Conservation (phyloP, 2,888 invertebrate genomes). For the Petrolisthes manimaculis region DNA sequence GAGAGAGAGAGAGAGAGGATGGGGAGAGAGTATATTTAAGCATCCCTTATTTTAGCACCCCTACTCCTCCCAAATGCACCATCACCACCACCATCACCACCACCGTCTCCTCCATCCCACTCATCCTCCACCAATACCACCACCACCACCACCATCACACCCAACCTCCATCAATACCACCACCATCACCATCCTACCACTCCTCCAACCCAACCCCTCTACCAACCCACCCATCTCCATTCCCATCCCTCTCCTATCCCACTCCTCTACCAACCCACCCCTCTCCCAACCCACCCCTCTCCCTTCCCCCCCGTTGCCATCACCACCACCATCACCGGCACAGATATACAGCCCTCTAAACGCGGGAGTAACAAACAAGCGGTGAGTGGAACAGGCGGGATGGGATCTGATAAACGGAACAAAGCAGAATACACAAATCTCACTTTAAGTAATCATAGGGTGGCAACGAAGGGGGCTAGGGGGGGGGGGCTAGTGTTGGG, state of each 20-base stretch:
- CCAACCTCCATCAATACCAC: too few species aligned
- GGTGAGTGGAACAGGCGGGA: slow-evolving; percentile 36
- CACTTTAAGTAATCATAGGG: slow-evolving; percentile 49
- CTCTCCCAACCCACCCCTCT: neutral
- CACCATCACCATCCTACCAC: too few species aligned
- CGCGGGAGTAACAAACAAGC: slow-evolving; percentile 51
- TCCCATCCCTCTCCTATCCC: too few species aligned
- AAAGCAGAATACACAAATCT: slow-evolving; percentile 58
- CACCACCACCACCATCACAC: too few species aligned
- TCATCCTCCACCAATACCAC: too few species aligned
- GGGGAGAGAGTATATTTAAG: neutral
- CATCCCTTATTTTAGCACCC: neutral
- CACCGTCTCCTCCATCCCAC: too few species aligned
- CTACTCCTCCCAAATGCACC: neutral
- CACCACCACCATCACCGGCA: neutral
- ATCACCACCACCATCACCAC: too few species aligned
- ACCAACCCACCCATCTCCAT: too few species aligned
- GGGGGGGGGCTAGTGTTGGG: too few species aligned
- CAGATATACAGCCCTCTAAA: slow-evolving; percentile 35
- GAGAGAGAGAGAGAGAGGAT: neutral
- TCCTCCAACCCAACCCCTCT: too few species aligned
- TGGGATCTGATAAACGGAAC: slow-evolving; percentile 48
- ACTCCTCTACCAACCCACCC: too few species aligned
- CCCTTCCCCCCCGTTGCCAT: neutral
- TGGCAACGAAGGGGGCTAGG: neutral